Conservation (phyloP, 2,113 vertebrate genomes). For the Lates calcarifer region DNA sequence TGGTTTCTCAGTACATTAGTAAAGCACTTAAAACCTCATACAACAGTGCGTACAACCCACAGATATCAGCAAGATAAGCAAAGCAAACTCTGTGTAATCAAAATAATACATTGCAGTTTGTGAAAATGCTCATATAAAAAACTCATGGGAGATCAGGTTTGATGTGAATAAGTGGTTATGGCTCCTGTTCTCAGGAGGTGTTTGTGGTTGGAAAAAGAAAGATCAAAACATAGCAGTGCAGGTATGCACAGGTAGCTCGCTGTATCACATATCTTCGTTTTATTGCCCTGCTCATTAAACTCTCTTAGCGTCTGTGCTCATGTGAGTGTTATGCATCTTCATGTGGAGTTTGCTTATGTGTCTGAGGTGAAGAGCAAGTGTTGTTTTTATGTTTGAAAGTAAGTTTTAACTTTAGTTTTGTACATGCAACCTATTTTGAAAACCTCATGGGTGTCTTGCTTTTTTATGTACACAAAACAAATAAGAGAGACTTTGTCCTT, state of each 20-base stretch:
- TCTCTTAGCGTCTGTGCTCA: neutral
- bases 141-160: constrained; percentile 49
- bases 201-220: constrained; percentile 43
- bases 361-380: neutral
- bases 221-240: constrained; percentile 49
- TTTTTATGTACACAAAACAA: neutral
- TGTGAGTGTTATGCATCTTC: neutral
- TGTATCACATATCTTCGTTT: constrained; percentile 46
- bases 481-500: neutral
- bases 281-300: constrained; percentile 56
- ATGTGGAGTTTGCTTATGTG: neutral
- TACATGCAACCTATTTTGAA: neutral
- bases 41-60: neutral
- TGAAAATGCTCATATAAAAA: constrained; percentile 6
- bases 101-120: neutral
- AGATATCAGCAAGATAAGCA: constrained; percentile 55
- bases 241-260: constrained; percentile 65
- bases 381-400: neutral
- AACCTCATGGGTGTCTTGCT: neutral
- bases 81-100: constrained; percentile 41
- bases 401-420: neutral
- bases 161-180: constrained; percentile 29
- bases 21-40: constrained; percentile 3
- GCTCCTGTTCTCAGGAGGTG: neutral
- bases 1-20: neutral